Evolutionary conservation across 2,113 vertebrate genomes (phyloP).

Genomic region (Dinomys branickii): DNA sequence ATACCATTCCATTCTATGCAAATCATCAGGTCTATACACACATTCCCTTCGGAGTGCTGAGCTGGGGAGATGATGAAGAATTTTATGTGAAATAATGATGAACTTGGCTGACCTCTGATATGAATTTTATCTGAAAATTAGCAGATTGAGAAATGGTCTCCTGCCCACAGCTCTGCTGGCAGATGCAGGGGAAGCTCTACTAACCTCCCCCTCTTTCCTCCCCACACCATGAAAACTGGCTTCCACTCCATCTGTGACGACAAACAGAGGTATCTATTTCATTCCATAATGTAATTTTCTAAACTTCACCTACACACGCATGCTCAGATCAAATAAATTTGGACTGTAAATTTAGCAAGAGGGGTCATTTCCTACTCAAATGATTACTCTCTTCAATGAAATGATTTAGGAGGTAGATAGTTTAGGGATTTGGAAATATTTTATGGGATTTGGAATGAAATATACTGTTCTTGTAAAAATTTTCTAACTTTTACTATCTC

Average conservation of each 20-base stretch:
- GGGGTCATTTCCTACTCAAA: neutral
- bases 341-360: neutral
- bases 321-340: neutral
- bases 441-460: neutral
- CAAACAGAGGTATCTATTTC: neutral
- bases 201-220: neutral
- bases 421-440: constrained; percentile 5
- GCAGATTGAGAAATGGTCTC: neutral
- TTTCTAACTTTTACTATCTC: constrained; percentile 37
- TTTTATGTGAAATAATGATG: neutral
- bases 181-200: too few species aligned
- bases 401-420: neutral
- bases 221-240: neutral
- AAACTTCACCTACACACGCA: neutral
- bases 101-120: neutral
- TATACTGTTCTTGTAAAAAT: neutral
- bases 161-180: neutral
- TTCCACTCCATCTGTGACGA: neutral
- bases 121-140: constrained; percentile 10
- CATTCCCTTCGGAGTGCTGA: neutral
- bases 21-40: neutral
- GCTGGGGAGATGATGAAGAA: neutral
- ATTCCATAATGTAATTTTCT: neutral
- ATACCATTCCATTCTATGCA: neutral
- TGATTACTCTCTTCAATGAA: neutral